Evolutionary conservation across 2,888 invertebrate genomes (phyloP), one percentile per base, ranked within the genome.

Genomic region (Stenotaenia linearis): DNA sequence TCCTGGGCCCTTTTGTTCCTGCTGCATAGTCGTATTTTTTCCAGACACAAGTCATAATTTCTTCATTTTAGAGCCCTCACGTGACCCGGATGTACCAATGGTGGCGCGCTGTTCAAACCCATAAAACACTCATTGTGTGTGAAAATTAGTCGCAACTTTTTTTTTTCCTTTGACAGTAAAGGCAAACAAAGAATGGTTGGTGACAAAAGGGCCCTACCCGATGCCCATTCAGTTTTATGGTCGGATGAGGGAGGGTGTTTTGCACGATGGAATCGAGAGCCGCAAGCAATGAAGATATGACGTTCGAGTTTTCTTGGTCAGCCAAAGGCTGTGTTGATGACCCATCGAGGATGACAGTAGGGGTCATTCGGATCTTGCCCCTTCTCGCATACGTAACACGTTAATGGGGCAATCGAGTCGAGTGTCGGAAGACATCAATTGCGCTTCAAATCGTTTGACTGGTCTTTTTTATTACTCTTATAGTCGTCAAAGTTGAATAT

Each of bases 41-140:
- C 80, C 79, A 77, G 79, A 74, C 80, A 81, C 81, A 81, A 81
- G 81, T 81, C 81, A 81, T 81, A 81, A 81, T 81, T 81, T 81
- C 81, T 81, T 80, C 81, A 80, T 80, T 81, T 81, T 81, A 79
- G 79, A 80, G 80, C 79, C 81, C 61, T 61, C 81, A 81, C 81
- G 81, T 81, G 81, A 81, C 80, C 76, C 50, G 74, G 78, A 78
- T 75, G 69, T 81, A 80, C 81, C 81, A 81, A 81, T 81, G 74
- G 45, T 79, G 81, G 80, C 80, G 81, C 78, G 80, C 50, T 61
- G 77, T 80, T 80, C 77, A 80, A 80, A 80, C 80, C 77, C 81
- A 81, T 81, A 81, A 81, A 81, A 81, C 79, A 80, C 80, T 56
- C 74, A 35, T 79, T 80, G 81, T 81, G 80, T 81, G 81, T 80